Evolutionary conservation across 2,888 invertebrate species (phyloP).

Genomic region (Heliconius ismenius): DNA sequence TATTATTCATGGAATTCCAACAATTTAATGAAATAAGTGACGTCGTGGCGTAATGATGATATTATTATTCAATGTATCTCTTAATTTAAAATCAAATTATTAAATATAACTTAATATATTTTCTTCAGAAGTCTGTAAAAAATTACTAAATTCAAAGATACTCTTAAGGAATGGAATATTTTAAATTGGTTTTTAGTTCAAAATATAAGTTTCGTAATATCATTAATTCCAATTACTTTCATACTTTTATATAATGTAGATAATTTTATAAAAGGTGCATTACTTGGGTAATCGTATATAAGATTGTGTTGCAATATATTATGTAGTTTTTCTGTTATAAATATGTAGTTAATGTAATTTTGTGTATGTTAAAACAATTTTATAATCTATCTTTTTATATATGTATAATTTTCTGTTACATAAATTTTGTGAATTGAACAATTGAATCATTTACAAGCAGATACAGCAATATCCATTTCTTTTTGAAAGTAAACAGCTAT

Average conservation of each 20-base stretch:
- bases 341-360: conserved; percentile 6
- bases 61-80: not conserved
- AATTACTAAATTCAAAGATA: not conserved
- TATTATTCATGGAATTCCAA: not conserved
- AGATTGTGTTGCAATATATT: conserved; percentile 28
- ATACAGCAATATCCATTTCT: not conserved
- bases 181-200: not conserved
- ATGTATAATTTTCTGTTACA: not conserved
- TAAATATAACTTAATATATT: not conserved
- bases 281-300: conserved; percentile 25
- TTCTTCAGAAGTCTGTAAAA: not conserved
- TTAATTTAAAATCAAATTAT: not conserved
- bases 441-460: not conserved
- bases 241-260: not conserved
- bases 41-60: not conserved
- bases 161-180: not conserved
- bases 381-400: not conserved
- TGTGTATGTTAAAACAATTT: not conserved
- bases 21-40: not conserved
- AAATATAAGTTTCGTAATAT: not conserved
- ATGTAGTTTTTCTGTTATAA: conserved; percentile 14
- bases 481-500: not conserved
- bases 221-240: not conserved
- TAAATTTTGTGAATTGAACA: not conserved
- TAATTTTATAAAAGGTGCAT: conserved; percentile 31